A percentile compares a stretch with the other conserved stretches of the same genome.
Evolutionary conservation across 2,113 vertebrate genomes (phyloP).

Genomic region (Girardinichthys multiradiatus): DNA sequence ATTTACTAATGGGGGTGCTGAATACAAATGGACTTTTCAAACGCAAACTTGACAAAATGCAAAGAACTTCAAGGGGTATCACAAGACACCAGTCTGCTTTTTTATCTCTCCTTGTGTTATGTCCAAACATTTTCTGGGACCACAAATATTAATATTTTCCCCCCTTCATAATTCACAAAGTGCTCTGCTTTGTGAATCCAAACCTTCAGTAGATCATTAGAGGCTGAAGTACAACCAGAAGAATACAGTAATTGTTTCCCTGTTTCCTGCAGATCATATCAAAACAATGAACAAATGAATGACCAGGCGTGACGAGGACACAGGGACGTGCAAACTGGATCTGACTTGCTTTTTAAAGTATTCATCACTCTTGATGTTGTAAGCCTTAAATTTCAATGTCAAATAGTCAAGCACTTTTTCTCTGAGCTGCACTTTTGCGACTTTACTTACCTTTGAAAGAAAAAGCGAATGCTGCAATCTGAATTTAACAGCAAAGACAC

Average conservation of each 20-base stretch:
- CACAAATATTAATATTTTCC: neutral
- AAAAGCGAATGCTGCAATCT: neutral
- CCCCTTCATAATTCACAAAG: too few species aligned
- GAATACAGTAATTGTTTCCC: neutral
- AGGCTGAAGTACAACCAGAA: neutral
- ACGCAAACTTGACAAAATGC: neutral
- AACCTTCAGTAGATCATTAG: neutral
- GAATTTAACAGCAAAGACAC: neutral
- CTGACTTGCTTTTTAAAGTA: neutral
- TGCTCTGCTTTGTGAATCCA: neutral
- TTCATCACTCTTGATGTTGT: conserved; percentile 33
- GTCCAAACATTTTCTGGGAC: neutral
- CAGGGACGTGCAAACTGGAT: neutral
- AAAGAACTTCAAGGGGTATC: neutral
- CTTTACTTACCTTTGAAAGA: neutral
- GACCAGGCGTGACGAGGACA: conserved; percentile 20
- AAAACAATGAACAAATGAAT: conserved; percentile 74
- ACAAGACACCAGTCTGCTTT: neutral
- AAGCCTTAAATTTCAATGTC: conserved; percentile 60
- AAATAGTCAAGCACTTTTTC: conserved; percentile 7
- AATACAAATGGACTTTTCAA: neutral
- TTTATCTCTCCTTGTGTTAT: neutral
- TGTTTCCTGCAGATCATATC: conserved; percentile 71
- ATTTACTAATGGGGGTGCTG: neutral
- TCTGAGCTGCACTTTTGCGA: neutral